phyloP scores from a whole-genome alignment of 2,888 invertebrate species.

The Blastobasis adustella region DNA sequence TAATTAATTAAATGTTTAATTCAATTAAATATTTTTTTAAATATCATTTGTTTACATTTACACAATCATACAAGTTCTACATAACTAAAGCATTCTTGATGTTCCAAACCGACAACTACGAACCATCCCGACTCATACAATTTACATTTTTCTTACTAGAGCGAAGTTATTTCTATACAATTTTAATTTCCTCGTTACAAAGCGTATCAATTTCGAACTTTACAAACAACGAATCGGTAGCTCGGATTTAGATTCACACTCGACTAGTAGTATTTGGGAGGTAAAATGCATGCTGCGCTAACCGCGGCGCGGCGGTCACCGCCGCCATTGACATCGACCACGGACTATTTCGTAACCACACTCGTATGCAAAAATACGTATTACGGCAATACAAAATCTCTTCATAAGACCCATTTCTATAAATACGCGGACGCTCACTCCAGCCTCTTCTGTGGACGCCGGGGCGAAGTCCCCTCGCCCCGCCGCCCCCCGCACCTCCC shows the following conservation, averaged over 20 bases:
- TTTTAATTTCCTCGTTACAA: conserved; percentile 21
- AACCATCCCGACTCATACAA: conserved; percentile 29
- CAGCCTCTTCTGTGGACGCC: too few relatives aligned
- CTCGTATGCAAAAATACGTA: conserved; percentile 53
- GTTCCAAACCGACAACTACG: conserved; percentile 36
- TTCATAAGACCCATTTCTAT: conserved; percentile 44
- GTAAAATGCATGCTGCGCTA: conserved; percentile 20
- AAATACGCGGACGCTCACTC: conserved; percentile 18
- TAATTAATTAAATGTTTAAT: conserved; percentile 24
- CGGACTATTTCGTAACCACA: conserved; percentile 19
- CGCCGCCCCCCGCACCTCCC: too few relatives aligned
- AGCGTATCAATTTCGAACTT: conserved; percentile 30
- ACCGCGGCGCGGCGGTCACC: conserved; percentile 1
- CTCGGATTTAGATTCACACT: conserved; percentile 56
- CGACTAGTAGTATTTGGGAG: conserved; percentile 54
- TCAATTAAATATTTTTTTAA: conserved; percentile 49
- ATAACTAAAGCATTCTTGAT: conserved; percentile 62
- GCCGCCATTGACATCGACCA: background rate
- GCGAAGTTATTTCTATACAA: conserved; percentile 27
- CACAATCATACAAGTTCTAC: conserved; percentile 64
- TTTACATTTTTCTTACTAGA: conserved; percentile 28
- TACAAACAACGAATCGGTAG: conserved; percentile 26
- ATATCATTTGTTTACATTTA: conserved; percentile 62
- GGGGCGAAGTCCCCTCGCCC: too few relatives aligned
- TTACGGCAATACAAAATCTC: conserved; percentile 54